phyloP scores from a whole-genome alignment of 2,797 vertebrate genomes.

The Taenioides sp. region DNA sequence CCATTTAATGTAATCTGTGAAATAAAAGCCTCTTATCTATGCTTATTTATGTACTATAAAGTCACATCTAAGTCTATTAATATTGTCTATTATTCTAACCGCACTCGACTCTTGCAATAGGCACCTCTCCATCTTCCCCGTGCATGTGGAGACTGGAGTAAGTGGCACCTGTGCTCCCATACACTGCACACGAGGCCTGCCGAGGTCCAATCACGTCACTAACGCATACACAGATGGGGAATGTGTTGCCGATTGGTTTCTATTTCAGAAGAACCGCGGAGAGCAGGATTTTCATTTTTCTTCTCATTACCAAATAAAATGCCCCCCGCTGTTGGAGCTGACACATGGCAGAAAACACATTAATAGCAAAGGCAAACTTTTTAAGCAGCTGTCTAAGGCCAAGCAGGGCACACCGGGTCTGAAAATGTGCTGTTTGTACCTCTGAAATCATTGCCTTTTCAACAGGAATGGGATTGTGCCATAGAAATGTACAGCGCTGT shows the following conservation, averaged over 20 bases:
- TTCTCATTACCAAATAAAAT: constrained; percentile 56
- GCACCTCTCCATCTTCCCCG: not conserved
- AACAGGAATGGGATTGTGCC: not conserved
- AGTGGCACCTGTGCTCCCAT: not conserved
- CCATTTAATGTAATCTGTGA: too few species aligned
- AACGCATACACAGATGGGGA: constrained; percentile 38
- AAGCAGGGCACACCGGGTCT: not conserved
- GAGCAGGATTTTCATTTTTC: constrained; percentile 53
- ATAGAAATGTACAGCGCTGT: not conserved
- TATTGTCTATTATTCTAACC: not conserved
- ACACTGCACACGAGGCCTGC: not conserved
- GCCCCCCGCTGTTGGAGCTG: constrained; percentile 39
- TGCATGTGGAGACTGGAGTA: constrained; percentile 1
- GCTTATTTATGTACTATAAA: not conserved
- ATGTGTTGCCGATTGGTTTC: constrained; percentile 39
- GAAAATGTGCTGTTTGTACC: constrained; percentile 23
- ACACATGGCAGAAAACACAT: constrained; percentile 38
- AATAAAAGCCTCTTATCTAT: too few species aligned
- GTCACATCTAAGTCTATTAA: not conserved
- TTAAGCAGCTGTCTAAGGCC: constrained; percentile 24
- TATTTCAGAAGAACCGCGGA: constrained; percentile 48
- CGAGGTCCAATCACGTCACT: constrained; percentile 35
- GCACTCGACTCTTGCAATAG: not conserved
- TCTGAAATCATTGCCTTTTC: constrained; percentile 27
- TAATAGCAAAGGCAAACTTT: constrained; percentile 38